Conservation (phyloP, 1,140 invertebrate genomes). For the Megalopta genalis region DNA sequence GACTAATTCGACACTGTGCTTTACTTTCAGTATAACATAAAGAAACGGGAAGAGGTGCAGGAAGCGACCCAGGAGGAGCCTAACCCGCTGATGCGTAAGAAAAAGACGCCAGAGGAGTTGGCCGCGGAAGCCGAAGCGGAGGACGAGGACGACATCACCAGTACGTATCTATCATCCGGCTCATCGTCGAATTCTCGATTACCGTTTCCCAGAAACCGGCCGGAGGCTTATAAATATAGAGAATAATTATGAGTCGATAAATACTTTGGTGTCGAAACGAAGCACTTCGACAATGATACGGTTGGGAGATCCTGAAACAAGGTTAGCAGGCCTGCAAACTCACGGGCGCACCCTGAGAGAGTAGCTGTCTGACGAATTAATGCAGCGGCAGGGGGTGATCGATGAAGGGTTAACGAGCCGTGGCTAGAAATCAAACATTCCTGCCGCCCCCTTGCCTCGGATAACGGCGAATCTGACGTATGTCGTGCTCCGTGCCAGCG, state of each 20-base stretch:
- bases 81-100: constrained; percentile 96
- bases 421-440: constrained; percentile 62
- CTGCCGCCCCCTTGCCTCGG: constrained; percentile 1
- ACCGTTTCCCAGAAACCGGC: too few relatives aligned
- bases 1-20: background rate
- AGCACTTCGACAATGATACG: background rate
- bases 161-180: constrained; percentile 85
- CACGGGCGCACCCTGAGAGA: background rate
- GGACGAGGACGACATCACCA: constrained; percentile 97
- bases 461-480: constrained; percentile 32
- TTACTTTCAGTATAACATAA: constrained; percentile 96
- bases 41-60: constrained; percentile 95
- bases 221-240: too few relatives aligned
- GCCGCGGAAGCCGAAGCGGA: constrained; percentile 96
- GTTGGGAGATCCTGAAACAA: background rate
- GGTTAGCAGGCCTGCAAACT: constrained; percentile 1
- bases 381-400: constrained; percentile 47
- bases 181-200: too few relatives aligned
- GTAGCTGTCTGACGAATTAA: constrained; percentile 33
- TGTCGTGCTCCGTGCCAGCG: background rate
- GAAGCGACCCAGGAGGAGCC: constrained; percentile 90
- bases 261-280: too few relatives aligned
- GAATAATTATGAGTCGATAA: too few relatives aligned
- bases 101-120: constrained; percentile 98
- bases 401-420: constrained; percentile 67